Evolutionary conservation across 2,113 vertebrate species (phyloP).

Genomic region (Alexandromys fortis): DNA sequence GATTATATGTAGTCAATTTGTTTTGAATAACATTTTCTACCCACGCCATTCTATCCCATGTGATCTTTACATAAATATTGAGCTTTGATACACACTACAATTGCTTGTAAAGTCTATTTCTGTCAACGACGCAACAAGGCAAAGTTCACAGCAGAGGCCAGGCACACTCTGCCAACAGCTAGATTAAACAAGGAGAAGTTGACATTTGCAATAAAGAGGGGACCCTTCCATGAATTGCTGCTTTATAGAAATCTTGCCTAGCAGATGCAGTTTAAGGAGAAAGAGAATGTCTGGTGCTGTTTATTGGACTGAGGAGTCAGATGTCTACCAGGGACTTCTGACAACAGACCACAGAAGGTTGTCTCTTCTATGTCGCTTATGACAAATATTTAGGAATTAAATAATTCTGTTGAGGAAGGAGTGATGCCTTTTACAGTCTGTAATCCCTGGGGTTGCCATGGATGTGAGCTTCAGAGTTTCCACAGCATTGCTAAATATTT

Average conservation of each 20-base stretch:
- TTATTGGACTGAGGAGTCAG: conserved; percentile 80
- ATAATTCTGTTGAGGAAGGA: conserved; percentile 79
- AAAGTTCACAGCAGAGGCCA: conserved; percentile 62
- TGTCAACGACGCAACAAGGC: conserved; percentile 40
- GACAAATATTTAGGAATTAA: conserved; percentile 83
- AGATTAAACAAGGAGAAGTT: conserved; percentile 83
- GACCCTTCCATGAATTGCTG: conserved; percentile 78
- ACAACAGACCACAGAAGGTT: conserved; percentile 71
- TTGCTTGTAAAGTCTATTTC: conserved; percentile 61
- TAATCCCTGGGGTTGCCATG: conserved; percentile 75
- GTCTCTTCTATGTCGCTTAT: conserved; percentile 59
- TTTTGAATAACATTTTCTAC: neutral
- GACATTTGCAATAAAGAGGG: conserved; percentile 80
- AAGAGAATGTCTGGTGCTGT: conserved; percentile 79
- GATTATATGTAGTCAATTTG: neutral
- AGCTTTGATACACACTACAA: neutral
- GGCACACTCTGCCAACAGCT: conserved; percentile 64
- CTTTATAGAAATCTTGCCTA: conserved; percentile 81
- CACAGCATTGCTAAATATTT: conserved; percentile 85
- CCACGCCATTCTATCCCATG: neutral
- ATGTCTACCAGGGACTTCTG: conserved; percentile 82
- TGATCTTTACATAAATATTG: neutral
- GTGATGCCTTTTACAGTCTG: conserved; percentile 75
- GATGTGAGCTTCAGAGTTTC: conserved; percentile 82
- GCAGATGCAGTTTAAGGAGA: conserved; percentile 77